Conservation (phyloP, 2,888 invertebrate species). For the Epirrhoe tristata region DNA sequence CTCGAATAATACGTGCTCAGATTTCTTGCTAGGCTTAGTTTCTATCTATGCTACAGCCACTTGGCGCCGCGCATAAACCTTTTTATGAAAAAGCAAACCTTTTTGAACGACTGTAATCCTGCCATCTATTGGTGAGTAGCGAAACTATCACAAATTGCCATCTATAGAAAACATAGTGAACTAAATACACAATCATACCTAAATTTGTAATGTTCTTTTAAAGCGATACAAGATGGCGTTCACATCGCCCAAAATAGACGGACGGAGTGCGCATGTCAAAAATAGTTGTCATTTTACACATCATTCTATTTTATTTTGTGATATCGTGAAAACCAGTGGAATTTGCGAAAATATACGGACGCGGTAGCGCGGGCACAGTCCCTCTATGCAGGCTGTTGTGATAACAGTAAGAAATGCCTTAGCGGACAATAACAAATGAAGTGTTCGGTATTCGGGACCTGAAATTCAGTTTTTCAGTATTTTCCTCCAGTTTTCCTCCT, state of each 20-base stretch:
- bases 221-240: conserved; percentile 51
- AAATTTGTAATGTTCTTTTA: not conserved
- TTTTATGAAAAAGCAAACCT: not conserved
- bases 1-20: not conserved
- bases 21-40: not conserved
- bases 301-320: conserved; percentile 81
- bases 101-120: not conserved
- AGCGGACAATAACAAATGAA: conserved; percentile 52
- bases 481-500: conserved; percentile 62
- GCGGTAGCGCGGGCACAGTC: conserved; percentile 67
- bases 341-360: conserved; percentile 69
- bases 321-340: conserved; percentile 73
- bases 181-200: not conserved
- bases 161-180: not conserved
- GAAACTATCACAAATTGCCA: conserved; percentile 20
- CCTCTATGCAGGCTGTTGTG: conserved; percentile 60
- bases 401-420: conserved; percentile 54
- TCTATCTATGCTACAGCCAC: not conserved
- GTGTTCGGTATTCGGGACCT: conserved; percentile 54
- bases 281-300: conserved; percentile 74
- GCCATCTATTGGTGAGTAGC: conserved; percentile 40
- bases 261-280: conserved; percentile 81
- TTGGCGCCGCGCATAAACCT: not conserved
- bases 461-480: conserved; percentile 56
- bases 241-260: conserved; percentile 48